Evolutionary conservation across 2,888 invertebrate genomes (phyloP).

Genomic region (Brachyptera risi): DNA sequence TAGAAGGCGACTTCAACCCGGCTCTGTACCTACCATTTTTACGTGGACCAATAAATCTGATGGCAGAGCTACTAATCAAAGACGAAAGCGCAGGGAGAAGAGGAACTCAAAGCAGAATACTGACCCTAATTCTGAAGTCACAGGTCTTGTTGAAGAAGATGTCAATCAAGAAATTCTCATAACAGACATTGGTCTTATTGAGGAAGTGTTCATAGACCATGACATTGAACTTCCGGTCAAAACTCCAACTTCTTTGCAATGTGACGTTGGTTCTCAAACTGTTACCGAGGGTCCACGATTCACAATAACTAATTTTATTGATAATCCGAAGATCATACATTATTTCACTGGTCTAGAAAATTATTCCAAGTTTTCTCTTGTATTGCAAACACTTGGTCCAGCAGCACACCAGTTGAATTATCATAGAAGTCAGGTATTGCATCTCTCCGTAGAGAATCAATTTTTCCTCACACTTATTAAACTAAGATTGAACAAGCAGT

Average conservation of each 20-base stretch:
- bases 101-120: neutral
- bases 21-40: neutral
- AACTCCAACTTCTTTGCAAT: neutral
- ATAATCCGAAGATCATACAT: conserved; percentile 6
- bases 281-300: neutral
- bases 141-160: neutral
- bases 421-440: conserved; percentile 19
- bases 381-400: conserved; percentile 24
- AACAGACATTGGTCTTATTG: neutral
- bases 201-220: neutral
- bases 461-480: conserved; percentile 32
- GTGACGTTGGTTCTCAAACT: neutral
- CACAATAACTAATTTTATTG: neutral
- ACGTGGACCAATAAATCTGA: neutral
- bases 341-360: conserved; percentile 29
- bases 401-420: conserved; percentile 22
- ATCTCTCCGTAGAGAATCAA: conserved; percentile 5
- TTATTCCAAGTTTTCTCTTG: conserved; percentile 28
- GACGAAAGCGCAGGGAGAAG: neutral
- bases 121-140: too few relatives aligned
- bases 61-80: neutral
- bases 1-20: neutral
- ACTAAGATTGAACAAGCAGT: conserved; percentile 27
- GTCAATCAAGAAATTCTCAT: neutral
- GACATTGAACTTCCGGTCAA: neutral